Conservation (phyloP, 2,113 vertebrate species). For the Alaudala cheleensis region DNA sequence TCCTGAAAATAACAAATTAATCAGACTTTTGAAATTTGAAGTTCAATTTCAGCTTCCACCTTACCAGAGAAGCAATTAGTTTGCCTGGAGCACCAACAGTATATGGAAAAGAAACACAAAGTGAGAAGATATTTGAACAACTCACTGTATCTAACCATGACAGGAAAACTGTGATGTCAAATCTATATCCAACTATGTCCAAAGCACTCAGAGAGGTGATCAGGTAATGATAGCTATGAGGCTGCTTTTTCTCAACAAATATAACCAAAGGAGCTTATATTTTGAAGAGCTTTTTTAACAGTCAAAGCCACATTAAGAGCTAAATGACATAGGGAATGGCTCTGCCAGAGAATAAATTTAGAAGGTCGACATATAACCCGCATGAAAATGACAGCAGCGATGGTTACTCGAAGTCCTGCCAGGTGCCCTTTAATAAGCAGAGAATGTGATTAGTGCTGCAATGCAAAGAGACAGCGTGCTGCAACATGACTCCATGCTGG, state of each 20-base stretch:
- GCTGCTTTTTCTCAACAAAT: background rate
- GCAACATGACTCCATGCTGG: conserved; percentile 61
- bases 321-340: background rate
- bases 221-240: background rate
- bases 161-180: background rate
- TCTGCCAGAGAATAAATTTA: background rate
- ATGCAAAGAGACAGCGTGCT: conserved; percentile 47
- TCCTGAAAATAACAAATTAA: background rate
- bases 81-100: background rate
- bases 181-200: background rate
- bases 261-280: background rate
- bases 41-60: background rate
- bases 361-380: background rate
- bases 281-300: background rate
- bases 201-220: background rate
- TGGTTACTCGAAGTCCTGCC: conserved; percentile 49
- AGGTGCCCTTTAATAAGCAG: conserved; percentile 65
- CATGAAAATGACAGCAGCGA: background rate
- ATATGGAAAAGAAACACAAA: background rate
- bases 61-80: background rate
- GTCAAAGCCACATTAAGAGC: background rate
- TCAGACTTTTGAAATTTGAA: background rate
- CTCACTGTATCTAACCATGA: background rate
- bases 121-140: background rate
- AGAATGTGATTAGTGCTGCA: conserved; percentile 51